Base-by-base conservation (phyloP, 1,140 invertebrate species). In the Macrostomum lignano region DNA sequence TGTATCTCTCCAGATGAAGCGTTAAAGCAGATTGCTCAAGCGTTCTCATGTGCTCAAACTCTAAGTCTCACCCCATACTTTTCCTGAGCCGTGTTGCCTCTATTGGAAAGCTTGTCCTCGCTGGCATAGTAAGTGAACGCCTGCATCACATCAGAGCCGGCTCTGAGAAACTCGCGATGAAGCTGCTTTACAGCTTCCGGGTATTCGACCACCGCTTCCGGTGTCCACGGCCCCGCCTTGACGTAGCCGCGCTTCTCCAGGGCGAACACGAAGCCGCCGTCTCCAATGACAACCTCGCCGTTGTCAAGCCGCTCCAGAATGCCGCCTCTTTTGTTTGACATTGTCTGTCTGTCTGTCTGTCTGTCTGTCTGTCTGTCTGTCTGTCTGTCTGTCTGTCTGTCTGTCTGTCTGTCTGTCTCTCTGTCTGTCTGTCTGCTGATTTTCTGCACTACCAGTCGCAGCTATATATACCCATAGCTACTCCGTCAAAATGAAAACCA, bases 141-240 rank as follows among this genome's bases (percentile, higher is more conserved):
- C 31, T 58, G 55, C 46, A 58, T 51, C 1, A 58, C 51, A 34
- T 58, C 55, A n/a, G 55, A 37, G n/a, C 55, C 55, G 0, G 55
- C 51, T 2, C 55, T 34, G 23, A 58, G 37, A 36, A 58, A 58
- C 40, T 58, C 55, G 2, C 55, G 33, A 32, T 52, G 50, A 1
- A 57, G 38, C 19, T 44, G 42, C 2, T 38, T 33, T 7, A 57
- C 53, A 15, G 56, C 55, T 25, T 59, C 56, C 6, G 55, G 55
- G 36, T 55, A 33, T 33, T 59, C 54, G 2, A 55, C 40, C 11
- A 41, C 41, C 5, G 45, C 55, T 36, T 59, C 55, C 0, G 55
- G 55, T 6, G 55, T 59, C 55, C 55, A 59, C 4, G 55, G 55
- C 1, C 55, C 55, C 6, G 55, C 55, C 38, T 59, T 58, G 2